Conservation (phyloP, 2,113 vertebrate genomes). For the Acinonyx jubatus region DNA sequence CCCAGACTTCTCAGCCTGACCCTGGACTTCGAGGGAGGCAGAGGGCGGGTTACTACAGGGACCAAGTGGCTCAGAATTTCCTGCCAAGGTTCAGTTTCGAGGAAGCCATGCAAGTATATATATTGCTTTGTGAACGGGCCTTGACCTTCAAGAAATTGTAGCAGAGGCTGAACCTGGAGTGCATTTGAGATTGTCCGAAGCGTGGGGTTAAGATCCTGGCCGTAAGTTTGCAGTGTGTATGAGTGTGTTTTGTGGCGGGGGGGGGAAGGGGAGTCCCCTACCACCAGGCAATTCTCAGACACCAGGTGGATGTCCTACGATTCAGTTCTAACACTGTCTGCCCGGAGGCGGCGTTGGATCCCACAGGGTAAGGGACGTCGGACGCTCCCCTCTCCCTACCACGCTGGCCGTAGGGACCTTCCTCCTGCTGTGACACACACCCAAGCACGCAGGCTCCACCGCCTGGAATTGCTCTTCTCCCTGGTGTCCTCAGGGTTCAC, state of each 20-base stretch:
- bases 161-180: background rate
- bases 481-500: background rate
- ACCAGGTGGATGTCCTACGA: background rate
- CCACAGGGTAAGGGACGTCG: background rate
- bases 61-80: background rate
- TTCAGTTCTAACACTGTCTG: background rate
- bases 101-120: background rate
- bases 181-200: background rate
- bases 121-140: background rate
- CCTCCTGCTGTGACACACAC: background rate
- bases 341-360: background rate
- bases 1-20: background rate
- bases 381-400: background rate
- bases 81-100: background rate
- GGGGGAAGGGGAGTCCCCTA: background rate
- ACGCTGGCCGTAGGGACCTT: rapidly evolving
- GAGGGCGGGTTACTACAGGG: background rate
- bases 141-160: background rate
- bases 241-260: background rate
- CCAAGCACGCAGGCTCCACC: rapidly evolving
- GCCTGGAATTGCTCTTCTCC: background rate
- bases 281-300: background rate
- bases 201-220: background rate
- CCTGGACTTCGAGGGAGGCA: background rate
- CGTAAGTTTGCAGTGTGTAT: no score